Percentiles rank a stretch among this genome's conserved stretches.
Conservation (phyloP, 2,113 vertebrate genomes). For the Phrynocephalus versicolor region DNA sequence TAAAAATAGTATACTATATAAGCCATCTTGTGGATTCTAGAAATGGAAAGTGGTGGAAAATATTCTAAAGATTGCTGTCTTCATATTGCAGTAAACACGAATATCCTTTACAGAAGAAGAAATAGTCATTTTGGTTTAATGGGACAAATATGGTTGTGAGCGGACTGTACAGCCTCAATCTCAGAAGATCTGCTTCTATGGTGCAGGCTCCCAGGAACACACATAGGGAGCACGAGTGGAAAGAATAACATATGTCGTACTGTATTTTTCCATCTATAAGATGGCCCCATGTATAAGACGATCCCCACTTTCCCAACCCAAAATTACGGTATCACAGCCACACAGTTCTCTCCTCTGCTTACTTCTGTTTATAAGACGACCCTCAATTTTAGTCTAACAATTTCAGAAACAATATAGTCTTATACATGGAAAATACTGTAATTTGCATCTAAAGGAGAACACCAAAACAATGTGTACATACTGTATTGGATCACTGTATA, state of each 20-base stretch:
- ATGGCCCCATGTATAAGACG: too few species aligned
- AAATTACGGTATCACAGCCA: too few species aligned
- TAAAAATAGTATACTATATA: background rate
- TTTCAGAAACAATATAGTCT: too few species aligned
- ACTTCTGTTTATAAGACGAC: too few species aligned
- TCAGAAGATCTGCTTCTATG: background rate
- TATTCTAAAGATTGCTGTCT: background rate
- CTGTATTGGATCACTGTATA: background rate
- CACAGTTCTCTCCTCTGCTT: too few species aligned
- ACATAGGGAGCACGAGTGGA: background rate
- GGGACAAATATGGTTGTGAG: background rate
- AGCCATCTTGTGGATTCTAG: background rate
- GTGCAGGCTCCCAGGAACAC: background rate
- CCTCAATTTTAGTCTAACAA: too few species aligned
- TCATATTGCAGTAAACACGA: background rate
- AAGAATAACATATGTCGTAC: background rate
- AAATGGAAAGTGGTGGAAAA: background rate
- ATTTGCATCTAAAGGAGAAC: background rate
- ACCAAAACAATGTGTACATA: background rate
- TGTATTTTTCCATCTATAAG: too few species aligned
- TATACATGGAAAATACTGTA: too few species aligned
- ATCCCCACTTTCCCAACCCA: too few species aligned
- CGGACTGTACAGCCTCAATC: background rate
- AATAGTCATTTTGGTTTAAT: background rate
- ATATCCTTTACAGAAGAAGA: background rate